Evolutionary conservation across 1,140 invertebrate genomes (phyloP).

Genomic region (Myzus persicae): DNA sequence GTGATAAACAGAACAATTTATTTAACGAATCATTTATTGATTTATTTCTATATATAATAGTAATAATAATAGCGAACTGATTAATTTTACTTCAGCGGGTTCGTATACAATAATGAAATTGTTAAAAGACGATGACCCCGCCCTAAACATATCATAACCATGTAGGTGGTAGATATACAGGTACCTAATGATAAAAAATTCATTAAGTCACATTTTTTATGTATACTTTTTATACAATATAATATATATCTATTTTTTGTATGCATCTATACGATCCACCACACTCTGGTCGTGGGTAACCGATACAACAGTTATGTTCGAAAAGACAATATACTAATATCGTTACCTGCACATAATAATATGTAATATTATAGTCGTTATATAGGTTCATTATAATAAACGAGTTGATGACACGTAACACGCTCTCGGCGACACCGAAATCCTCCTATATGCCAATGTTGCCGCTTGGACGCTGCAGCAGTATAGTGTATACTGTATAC

Average conservation of each 20-base stretch:
- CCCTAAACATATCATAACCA: neutral
- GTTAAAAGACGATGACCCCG: neutral
- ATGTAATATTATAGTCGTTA: neutral
- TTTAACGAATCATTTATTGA: no score
- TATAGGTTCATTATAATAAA: neutral
- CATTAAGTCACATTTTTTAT: neutral
- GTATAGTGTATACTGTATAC: neutral
- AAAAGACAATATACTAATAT: neutral
- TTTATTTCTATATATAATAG: no score
- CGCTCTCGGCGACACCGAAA: neutral
- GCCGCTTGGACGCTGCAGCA: neutral
- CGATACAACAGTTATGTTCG: neutral
- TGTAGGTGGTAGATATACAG: neutral
- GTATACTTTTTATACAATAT: no score
- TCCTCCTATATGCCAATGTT: neutral
- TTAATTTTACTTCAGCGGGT: no score
- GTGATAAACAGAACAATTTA: no score
- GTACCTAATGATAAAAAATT: no score
- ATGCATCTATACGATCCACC: neutral
- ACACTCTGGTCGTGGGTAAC: neutral
- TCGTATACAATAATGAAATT: neutral
- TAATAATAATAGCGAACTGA: no score
- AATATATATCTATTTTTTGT: neutral
- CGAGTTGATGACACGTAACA: neutral
- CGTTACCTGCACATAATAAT: neutral